Percentiles rank a stretch among this genome's conserved stretches.
Conservation (phyloP, 2,888 invertebrate genomes). For the Helleia helle region DNA sequence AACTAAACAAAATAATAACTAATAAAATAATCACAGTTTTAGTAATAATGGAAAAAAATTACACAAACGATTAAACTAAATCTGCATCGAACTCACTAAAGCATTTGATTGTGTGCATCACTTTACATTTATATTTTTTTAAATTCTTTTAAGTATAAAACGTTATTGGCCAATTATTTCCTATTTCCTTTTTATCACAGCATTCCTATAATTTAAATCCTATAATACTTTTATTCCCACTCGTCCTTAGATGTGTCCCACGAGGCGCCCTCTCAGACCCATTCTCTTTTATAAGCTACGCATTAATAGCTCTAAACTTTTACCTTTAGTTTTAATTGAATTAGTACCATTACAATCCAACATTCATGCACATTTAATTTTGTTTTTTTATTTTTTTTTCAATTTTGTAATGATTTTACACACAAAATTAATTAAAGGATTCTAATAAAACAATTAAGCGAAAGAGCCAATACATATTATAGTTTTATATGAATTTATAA, state of each 20-base stretch:
- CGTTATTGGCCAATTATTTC: slow-evolving; percentile 29
- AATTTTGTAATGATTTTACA: slow-evolving; percentile 2
- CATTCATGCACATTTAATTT: neutral
- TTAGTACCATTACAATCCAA: neutral
- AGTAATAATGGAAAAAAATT: slow-evolving; percentile 46
- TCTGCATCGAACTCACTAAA: slow-evolving; percentile 34
- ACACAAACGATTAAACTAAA: slow-evolving; percentile 34
- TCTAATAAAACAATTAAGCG: neutral
- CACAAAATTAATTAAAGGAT: neutral
- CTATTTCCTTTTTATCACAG: slow-evolving; percentile 50
- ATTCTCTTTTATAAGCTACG: slow-evolving; percentile 20
- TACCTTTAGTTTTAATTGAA: neutral
- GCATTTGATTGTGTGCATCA: slow-evolving; percentile 38
- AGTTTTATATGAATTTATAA: slow-evolving; percentile 9
- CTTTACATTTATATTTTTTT: slow-evolving; percentile 26
- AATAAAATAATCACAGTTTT: slow-evolving; percentile 55
- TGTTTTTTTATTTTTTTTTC: neutral
- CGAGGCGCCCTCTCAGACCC: slow-evolving; percentile 54
- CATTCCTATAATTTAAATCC: slow-evolving; percentile 37
- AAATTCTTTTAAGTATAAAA: slow-evolving; percentile 31
- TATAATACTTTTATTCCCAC: slow-evolving; percentile 20
- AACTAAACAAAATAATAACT: slow-evolving; percentile 32
- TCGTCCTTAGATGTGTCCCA: slow-evolving; percentile 34
- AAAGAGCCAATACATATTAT: neutral
- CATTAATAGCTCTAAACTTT: neutral